Evolutionary conservation across 2,797 vertebrate species (phyloP).

Genomic region (Varecia variegata): DNA sequence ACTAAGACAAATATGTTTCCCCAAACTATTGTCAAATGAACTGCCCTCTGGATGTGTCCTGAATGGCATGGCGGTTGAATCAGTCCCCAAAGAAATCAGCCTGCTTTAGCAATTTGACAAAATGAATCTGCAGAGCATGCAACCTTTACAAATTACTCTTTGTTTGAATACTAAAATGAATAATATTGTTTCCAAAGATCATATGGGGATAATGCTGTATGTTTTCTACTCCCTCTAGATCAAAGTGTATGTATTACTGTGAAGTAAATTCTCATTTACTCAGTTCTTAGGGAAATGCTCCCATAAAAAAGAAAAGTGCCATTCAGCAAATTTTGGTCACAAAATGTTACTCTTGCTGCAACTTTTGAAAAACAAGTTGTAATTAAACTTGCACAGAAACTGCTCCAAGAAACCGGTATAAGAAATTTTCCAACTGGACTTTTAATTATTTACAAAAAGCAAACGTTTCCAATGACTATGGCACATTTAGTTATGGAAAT

Average conservation of each 20-base stretch:
- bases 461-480: not conserved
- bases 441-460: not conserved
- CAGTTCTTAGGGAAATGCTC: conserved; percentile 62
- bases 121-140: conserved; percentile 53
- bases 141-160: conserved; percentile 73
- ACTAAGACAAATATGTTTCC: conserved; percentile 74
- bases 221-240: conserved; percentile 59
- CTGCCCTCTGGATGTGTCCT: conserved; percentile 64
- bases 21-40: conserved; percentile 71
- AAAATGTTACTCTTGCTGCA: conserved; percentile 32
- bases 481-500: not conserved
- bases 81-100: conserved; percentile 76
- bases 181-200: conserved; percentile 63
- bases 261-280: conserved; percentile 75
- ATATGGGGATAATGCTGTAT: conserved; percentile 42
- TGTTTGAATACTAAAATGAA: conserved; percentile 73
- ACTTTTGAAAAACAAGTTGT: not conserved
- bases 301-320: conserved; percentile 58
- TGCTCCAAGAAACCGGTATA: not conserved
- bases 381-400: conserved; percentile 10
- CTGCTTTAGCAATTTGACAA: conserved; percentile 75
- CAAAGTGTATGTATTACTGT: conserved; percentile 47
- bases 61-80: conserved; percentile 47
- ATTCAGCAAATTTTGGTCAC: conserved; percentile 49
- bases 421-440: not conserved